Evolutionary conservation across 2,797 vertebrate genomes (phyloP), one percentile per base, ranked within the genome.

Genomic region (Spondyliosoma cantharus): DNA sequence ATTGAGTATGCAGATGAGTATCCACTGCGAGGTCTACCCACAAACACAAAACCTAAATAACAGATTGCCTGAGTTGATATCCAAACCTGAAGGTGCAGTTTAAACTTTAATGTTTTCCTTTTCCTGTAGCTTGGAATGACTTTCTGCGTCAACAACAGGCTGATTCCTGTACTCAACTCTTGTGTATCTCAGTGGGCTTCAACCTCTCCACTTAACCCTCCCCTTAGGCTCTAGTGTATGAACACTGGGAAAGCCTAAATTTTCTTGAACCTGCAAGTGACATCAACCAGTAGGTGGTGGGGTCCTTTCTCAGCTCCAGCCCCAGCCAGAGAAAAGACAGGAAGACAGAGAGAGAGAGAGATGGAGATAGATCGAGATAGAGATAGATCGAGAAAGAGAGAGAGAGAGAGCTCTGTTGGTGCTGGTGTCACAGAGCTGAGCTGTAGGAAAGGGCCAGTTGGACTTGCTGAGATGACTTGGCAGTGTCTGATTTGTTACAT

Each of bases 381-480:
- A 76, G 42, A 62, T 5, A 46, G 70, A 13, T 22, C 14, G 16
- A 4, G 46, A 48, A 5, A 49, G 49, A 20, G 49, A n/a, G 19
- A 20, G 7, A 50, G 9, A n/a, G 19, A 20, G 49, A 50, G 49
- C 71, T 82, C 84, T 84, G 85, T n/a, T n/a, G 85, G 78, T 74
- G 83, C 74, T 74, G 83, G 74, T 84, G 80, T 90, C 85, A 81
- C 84, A 86, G 85, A 82, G 85, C 81, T 66, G 85, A 82, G 85
- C 81, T 68, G 64, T 77, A 82, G 83, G 73, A 89, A 71, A 62
- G 49, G 67, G 87, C 88, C 90, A 92, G 87, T 89, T 92, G 91
- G 89, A 91, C 73, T 73, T 69, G 78, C 74, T 14, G 61, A 52
- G 72, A 89, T 83, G 74, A 84, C 81, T 90, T 94, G 90, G 89